phyloP scores from a whole-genome alignment of 2,888 invertebrate species.

The Drosophila pseudotalamancana region DNA sequence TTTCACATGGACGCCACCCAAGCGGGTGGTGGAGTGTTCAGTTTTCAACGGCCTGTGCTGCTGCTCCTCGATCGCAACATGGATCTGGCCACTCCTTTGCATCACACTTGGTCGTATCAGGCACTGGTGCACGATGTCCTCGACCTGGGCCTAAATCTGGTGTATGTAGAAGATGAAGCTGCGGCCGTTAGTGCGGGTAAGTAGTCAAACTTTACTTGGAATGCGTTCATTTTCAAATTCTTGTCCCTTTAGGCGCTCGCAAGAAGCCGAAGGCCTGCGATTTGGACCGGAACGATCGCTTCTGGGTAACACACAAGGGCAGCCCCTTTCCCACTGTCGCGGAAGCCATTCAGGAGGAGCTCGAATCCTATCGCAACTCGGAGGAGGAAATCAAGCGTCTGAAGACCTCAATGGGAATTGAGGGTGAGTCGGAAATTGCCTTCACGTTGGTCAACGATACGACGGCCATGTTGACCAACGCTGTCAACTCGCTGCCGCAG shows the following conservation, averaged over 20 bases:
- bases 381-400: slow-evolving; percentile 98
- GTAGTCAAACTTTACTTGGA: not conserved
- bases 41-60: slow-evolving; percentile 96
- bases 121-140: slow-evolving; percentile 98
- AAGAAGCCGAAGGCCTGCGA: slow-evolving; percentile 95
- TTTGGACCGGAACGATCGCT: slow-evolving; percentile 93
- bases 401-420: slow-evolving; percentile 97
- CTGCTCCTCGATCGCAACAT: slow-evolving; percentile 96
- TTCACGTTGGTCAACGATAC: slow-evolving; percentile 95
- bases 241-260: slow-evolving; percentile 87
- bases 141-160: slow-evolving; percentile 93
- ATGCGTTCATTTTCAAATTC: not conserved
- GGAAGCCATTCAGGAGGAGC: slow-evolving; percentile 98
- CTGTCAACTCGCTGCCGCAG: slow-evolving; percentile 98
- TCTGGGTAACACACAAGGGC: slow-evolving; percentile 97
- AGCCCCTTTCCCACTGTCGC: slow-evolving; percentile 97
- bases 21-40: slow-evolving; percentile 88
- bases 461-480: slow-evolving; percentile 96
- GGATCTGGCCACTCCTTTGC: slow-evolving; percentile 98
- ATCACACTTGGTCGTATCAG: slow-evolving; percentile 99
- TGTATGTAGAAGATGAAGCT: slow-evolving; percentile 89
- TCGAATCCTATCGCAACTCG: slow-evolving; percentile 95
- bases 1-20: slow-evolving; percentile 94
- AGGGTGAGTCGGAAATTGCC: slow-evolving; percentile 94
- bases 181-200: slow-evolving; percentile 80